Conservation (phyloP, 2,113 vertebrate genomes). For the Pseudorasbora parva region DNA sequence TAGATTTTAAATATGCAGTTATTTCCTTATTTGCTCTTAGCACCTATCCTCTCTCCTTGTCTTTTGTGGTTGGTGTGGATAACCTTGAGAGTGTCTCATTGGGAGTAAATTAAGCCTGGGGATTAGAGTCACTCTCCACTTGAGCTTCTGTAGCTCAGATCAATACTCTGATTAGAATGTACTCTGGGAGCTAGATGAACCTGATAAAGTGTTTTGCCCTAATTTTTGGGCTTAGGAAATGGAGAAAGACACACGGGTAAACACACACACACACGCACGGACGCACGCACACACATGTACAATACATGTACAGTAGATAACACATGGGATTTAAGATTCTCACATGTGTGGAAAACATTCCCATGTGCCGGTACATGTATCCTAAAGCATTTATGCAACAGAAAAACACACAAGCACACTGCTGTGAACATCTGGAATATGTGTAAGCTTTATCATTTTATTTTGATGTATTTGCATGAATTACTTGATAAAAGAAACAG, state of each 20-base stretch:
- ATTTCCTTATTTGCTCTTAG: background rate
- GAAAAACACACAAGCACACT: background rate
- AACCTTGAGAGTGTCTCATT: slow-evolving; percentile 71
- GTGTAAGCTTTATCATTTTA: background rate
- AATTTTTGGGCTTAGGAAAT: slow-evolving; percentile 67
- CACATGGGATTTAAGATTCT: background rate
- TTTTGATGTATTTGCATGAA: background rate
- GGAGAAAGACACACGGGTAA: slow-evolving; percentile 3
- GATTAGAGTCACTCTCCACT: slow-evolving; percentile 70
- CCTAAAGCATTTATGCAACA: background rate
- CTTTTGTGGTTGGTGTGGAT: slow-evolving; percentile 56
- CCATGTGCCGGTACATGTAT: background rate
- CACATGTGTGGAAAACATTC: background rate
- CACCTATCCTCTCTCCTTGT: slow-evolving; percentile 24
- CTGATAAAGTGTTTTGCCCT: slow-evolving; percentile 63
- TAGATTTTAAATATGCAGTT: background rate
- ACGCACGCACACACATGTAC: background rate
- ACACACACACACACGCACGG: background rate
- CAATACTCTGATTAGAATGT: slow-evolving; percentile 75
- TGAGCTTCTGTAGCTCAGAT: slow-evolving; percentile 69
- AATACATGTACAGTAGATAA: background rate
- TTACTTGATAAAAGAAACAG: background rate
- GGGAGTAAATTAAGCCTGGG: slow-evolving; percentile 70
- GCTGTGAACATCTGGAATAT: background rate
- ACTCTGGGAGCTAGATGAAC: slow-evolving; percentile 70